Conservation (phyloP, 2,113 vertebrate genomes). For the Brienomyrus longianalis region DNA sequence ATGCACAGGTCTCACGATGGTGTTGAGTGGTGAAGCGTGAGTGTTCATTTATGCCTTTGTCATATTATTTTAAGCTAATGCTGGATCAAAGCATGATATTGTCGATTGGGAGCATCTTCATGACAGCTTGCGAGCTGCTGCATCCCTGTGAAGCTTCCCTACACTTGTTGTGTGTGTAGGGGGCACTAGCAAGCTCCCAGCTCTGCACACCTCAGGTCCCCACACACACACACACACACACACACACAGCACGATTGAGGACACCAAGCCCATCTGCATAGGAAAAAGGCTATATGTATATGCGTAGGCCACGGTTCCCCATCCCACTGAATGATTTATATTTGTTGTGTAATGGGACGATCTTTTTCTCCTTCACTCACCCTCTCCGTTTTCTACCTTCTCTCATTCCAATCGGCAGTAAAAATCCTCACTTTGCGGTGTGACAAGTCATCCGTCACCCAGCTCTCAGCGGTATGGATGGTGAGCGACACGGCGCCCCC, state of each 20-base stretch:
- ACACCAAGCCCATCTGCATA: slow-evolving; percentile 6
- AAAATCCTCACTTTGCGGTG: slow-evolving; percentile 16
- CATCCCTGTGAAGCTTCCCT: neutral
- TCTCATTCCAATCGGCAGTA: slow-evolving; percentile 26
- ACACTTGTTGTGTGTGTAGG: neutral
- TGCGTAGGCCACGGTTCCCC: neutral
- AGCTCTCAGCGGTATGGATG: neutral
- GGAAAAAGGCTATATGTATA: slow-evolving; percentile 14
- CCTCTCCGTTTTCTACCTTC: slow-evolving; percentile 5
- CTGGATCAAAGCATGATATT: neutral
- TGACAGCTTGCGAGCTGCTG: neutral
- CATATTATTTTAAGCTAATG: neutral
- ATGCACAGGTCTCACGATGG: neutral
- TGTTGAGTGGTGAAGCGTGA: neutral
- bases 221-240: neutral
- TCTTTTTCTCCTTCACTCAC: slow-evolving; percentile 13
- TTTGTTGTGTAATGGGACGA: slow-evolving; percentile 24
- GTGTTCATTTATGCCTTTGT: neutral
- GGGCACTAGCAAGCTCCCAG: neutral
- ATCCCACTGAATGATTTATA: slow-evolving; percentile 22
- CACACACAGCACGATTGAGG: neutral
- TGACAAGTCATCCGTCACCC: slow-evolving; percentile 19
- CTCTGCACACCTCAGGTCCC: neutral
- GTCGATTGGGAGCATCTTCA: neutral
- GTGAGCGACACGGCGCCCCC: slow-evolving; percentile 9